These are phyloP conservation scores for Triplophysa rosa DNA, from an alignment of 2,113 vertebrate species.

Conservation along the genomic window DNA sequence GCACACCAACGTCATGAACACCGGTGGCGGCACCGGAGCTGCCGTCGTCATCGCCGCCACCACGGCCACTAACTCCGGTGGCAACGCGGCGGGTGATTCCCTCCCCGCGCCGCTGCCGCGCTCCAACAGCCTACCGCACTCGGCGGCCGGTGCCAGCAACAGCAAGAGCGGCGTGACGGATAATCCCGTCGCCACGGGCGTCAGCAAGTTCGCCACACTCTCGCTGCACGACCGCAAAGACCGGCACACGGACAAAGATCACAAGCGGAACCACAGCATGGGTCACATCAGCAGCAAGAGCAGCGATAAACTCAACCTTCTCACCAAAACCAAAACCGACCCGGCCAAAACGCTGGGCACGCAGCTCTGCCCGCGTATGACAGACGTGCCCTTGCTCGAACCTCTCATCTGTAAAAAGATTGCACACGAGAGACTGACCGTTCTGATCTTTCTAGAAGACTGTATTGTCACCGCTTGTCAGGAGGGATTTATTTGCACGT, in stretches of 20 bases:
- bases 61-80: constrained; percentile 62
- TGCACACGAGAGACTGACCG: constrained; percentile 97
- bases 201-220: constrained; percentile 96
- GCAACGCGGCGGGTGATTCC: constrained; percentile 80
- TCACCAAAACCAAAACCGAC: constrained; percentile 84
- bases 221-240: constrained; percentile 96
- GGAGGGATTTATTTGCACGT: constrained; percentile 99
- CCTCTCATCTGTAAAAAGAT: constrained; percentile 99
- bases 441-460: constrained; percentile 99
- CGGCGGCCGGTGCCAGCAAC: constrained; percentile 75
- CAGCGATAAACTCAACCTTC: constrained; percentile 95
- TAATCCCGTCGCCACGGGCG: constrained; percentile 86
- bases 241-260: constrained; percentile 93
- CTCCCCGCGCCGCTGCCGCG: constrained; percentile 88
- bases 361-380: constrained; percentile 92
- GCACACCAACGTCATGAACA: constrained; percentile 98
- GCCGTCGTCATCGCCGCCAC: constrained; percentile 45
- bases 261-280: constrained; percentile 99
- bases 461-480: constrained; percentile 99
- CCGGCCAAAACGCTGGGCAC: constrained; percentile 95
- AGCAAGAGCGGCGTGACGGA: constrained; percentile 84
- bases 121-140: constrained; percentile 96
- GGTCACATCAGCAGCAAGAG: constrained; percentile 99
- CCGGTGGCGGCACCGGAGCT: constrained; percentile 80
- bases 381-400: constrained; percentile 96